Evolutionary conservation across 2,888 invertebrate genomes (phyloP), one percentile per base, ranked within the genome.

Genomic region (Ornithoptera priamus): DNA sequence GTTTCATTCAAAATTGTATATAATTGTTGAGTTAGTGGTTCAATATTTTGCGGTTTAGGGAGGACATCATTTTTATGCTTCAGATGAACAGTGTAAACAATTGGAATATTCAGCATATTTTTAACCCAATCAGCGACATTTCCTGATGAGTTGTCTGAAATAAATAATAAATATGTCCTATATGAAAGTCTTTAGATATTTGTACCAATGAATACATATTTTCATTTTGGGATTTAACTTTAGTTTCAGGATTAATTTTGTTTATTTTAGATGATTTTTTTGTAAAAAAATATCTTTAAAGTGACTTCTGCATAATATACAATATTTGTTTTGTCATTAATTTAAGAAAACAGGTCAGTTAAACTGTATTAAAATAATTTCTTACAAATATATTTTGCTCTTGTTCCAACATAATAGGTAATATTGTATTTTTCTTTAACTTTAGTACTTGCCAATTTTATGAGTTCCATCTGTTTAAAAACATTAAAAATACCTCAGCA

Each of bases 121-220:
- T 92, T 92, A 4, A 91, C 88, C 90, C 90, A 92, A 72, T 92
- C 91, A 39, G 91, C 88, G 76, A 82, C 79, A 72, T 85, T 89
- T 18, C 92, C 90, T 72, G 85, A 78, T 71, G 79, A 77, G 70
- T 89, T 89, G 76, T 84, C 90, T 69, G 68, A n/a, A 71, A 72
- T 46, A 66, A 20, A 36, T 53, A 0, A 53, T n/a, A 53, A 53
- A 5, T 50, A 15, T 50, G 50, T 50, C 50, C 1, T 50, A 50
- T 50, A 5, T 12, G 5, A 50, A 17, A 50, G 50, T 50, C 3
- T 50, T 15, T 18, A 50, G 50, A 5, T 39, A 39, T 39, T 39
- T 39, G 10, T 39, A 7, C 10, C 10, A 10, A 8, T 39, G 39
- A 39, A 39, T 30, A 30, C 7, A 39, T 39, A 39, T 39, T 39